Evolutionary conservation across 1,140 invertebrate species (phyloP), one percentile per base, ranked within the genome.

Genomic region (Drosophila nasuta): DNA sequence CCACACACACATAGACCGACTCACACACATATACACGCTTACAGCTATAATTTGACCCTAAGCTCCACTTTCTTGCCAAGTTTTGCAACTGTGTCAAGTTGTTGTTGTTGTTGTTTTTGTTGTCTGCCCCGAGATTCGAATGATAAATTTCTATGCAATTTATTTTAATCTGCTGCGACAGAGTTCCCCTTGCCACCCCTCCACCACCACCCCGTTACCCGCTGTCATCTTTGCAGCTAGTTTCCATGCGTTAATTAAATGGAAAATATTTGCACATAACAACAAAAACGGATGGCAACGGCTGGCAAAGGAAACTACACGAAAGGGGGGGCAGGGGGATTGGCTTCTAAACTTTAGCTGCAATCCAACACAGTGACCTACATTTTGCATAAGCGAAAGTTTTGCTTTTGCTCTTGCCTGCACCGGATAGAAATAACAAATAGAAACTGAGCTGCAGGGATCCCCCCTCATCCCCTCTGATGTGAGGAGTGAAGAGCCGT

Each of bases 101-200:
- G 13, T 76, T 82, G 60, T 64, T 74, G 79, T 30, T 48, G 10
- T 33, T 41, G 41, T 46, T 52, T 41, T 68, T 64, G 60, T 82
- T 79, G 73, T 78, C 56, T 75, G 56, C 52, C 62, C 68, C 52
- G 25, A 78, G 83, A 83, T 85, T 81, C 77, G 54, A 85, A 81
- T 88, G 83, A 88, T 88, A 88, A 85, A 88, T 88, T 85, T 85
- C 83, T 81, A 68, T 79, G 83, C 71, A 85, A 88, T 88, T 88
- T 88, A 88, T 88, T 89, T 88, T 88, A 88, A 88, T 88, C 83
- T 81, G 81, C 68, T 75, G 85, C 80, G 85, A 75, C 74, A 80
- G 85, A 56, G 49, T 10, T 10, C 35, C 33, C 52, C 64, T 66
- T n/a, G 4, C 8, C 15, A 5, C 6, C 5, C 41, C 6, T 11